Conservation (phyloP, 2,797 vertebrate genomes). For the Fringilla coelebs region DNA sequence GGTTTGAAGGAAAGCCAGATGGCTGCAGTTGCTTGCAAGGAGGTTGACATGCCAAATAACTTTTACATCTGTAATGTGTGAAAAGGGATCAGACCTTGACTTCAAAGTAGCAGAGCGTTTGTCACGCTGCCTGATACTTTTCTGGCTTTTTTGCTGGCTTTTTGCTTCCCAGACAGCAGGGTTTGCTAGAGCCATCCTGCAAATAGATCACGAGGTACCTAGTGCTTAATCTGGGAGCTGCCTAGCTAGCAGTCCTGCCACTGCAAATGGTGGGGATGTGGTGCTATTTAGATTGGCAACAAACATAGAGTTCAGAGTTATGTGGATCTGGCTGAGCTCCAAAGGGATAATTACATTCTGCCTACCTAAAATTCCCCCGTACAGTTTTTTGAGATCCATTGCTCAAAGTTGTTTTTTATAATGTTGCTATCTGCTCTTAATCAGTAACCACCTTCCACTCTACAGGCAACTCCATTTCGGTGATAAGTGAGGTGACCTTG, state of each 20-base stretch:
- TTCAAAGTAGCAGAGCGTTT: neutral
- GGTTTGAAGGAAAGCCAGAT: constrained; percentile 24
- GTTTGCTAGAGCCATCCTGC: neutral
- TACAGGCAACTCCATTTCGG: neutral
- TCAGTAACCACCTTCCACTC: neutral
- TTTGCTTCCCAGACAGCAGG: neutral
- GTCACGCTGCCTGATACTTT: neutral
- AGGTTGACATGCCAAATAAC: constrained; percentile 7
- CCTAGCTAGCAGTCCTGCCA: neutral
- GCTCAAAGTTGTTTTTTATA: neutral
- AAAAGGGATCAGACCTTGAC: constrained; percentile 7
- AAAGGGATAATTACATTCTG: constrained; percentile 32
- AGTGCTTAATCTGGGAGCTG: neutral
- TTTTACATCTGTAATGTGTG: neutral
- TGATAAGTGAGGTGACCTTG: neutral
- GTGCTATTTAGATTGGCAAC: neutral
- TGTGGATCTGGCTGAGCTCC: constrained; percentile 7
- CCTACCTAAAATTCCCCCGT: neutral
- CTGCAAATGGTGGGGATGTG: neutral
- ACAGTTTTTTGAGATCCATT: neutral
- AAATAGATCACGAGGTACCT: neutral
- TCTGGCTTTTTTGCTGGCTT: neutral
- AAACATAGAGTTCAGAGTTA: neutral
- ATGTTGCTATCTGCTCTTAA: neutral
- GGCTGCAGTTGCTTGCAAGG: neutral